Evolutionary conservation across 2,113 vertebrate genomes (phyloP), one percentile per base, ranked within the genome.

Genomic region (Centropus bengalensis): DNA sequence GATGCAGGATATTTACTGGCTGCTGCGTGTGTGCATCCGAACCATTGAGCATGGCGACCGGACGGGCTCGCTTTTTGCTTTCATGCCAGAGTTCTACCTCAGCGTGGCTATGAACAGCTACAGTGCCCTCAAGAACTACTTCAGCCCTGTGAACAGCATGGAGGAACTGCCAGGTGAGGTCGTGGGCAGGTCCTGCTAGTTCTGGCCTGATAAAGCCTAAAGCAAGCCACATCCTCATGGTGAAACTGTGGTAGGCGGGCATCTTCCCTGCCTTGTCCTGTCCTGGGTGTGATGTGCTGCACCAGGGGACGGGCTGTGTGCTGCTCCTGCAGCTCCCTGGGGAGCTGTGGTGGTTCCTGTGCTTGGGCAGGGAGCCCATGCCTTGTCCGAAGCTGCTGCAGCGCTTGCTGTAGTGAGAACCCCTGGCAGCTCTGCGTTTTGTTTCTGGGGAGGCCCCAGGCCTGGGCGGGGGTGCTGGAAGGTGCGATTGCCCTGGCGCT

Each of bases 81-180:
- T 99, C 95, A 97, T 98, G 93, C 99, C 99, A 0, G 99, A 99
- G 97, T 99, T 99, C 98, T 99, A 99, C 98, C 98, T 99, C 97
- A 99, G 98, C 1, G 99, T 99, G 78, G 99, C 99, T 96, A 99
- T 99, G 98, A 99, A 99, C 91, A 99, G 99, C 70, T 99, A 99
- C 98, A 99, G 99, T 8, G 99, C 99, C 55, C 98, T 99, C 58
- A 99, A 99, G 97, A 99, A 99, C 97, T 99, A 99, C 97, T 99
- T 99, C 94, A 99, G 99, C 90, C 99, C 99, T 0, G 98, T 99
- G 36, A 99, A 99, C 97, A 98, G 98, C 98, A 99, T 99, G 99
- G 99, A 99, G 67, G 98, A 99, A 28, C 98, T 99, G 8, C 99
- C 99, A 97, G 99, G 99, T 99, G 89, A 96, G 45, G 21, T 55